Evolutionary conservation across 1,140 invertebrate genomes (phyloP).

Genomic region (Polyergus mexicanus): DNA sequence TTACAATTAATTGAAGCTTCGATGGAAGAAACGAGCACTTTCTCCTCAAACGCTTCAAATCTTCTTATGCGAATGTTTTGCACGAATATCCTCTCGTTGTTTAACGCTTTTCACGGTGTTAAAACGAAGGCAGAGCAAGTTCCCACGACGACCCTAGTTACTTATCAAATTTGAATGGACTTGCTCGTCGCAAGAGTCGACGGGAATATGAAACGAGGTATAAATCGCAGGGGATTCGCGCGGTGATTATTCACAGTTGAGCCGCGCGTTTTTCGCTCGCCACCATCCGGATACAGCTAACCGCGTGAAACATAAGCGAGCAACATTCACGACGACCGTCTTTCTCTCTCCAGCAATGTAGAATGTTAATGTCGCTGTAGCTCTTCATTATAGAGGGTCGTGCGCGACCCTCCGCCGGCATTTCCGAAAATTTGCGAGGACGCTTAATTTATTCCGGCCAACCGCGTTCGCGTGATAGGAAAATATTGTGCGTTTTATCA

Average conservation of each 20-base stretch:
- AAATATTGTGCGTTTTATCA: conserved; percentile 63
- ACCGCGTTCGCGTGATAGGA: conserved; percentile 41
- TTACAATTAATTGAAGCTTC: background rate
- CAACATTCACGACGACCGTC: background rate
- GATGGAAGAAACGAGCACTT: background rate
- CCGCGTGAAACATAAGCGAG: conserved; percentile 15
- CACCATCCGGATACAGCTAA: conserved; percentile 24
- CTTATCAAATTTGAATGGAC: conserved; percentile 58
- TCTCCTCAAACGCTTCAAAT: background rate
- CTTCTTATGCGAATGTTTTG: background rate
- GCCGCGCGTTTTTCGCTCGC: conserved; percentile 33
- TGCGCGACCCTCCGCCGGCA: conserved; percentile 10
- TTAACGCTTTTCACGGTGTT: background rate
- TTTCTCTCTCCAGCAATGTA: conserved; percentile 36
- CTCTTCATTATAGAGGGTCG: conserved; percentile 48
- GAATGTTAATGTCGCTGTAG: conserved; percentile 62
- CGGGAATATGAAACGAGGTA: conserved; percentile 46
- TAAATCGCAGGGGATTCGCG: conserved; percentile 51
- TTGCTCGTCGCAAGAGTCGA: conserved; percentile 31
- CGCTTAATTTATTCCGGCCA: conserved; percentile 53
- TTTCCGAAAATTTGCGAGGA: conserved; percentile 58
- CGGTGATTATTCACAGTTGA: conserved; percentile 56
- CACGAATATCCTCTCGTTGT: background rate
- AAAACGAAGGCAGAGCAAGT: conserved; percentile 4
- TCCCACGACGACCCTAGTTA: conserved; percentile 18